Base-by-base conservation (phyloP, 2,797 vertebrate species). In the Aeoliscus strigatus region DNA sequence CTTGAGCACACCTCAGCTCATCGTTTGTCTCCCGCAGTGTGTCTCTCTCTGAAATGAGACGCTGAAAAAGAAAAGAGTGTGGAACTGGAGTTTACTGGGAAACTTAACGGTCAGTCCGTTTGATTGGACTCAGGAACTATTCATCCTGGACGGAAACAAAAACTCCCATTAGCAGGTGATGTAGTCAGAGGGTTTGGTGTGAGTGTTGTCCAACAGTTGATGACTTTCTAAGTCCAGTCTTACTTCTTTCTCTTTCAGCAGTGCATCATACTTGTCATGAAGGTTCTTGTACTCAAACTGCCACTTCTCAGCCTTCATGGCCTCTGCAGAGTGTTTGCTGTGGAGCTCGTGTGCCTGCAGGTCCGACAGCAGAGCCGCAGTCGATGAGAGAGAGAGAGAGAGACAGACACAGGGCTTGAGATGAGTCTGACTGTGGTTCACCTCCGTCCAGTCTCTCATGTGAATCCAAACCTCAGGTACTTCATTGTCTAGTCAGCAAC, bases 281-380 rank as follows among this genome's bases (percentile, higher is more conserved):
- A 94, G 87, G 70, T 91, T 93, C 47, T 79, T 90, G 73, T 86
- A 94, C 75, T 96, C 93, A 52, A 94, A 93, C 41, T 93, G 89
- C 93, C 93, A 94, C 52, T 92, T 92, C 78, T 95, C 93, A 0
- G 92, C 91, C 74, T 92, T 90, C 84, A 93, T 70, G 37, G 91
- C 91, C 81, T 94, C 92, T 0, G 88, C 77, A 0, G 88, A 87
- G 65, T 91, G 87, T 63, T 88, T 92, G 56, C 75, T 65, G 67
- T 91, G 89, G 44, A 94, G 85, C 78, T 94, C 91, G 2, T 90
- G 91, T 33, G 91, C 83, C 93, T 96, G 76, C n/a, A 47, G 46
- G 60, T 50, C 61, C 71, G 52, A 70, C 54, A 60, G 52, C 32
- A 63, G 9, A 40, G 44, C 34, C 52, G 43, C 36, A 55, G 55